Conservation (phyloP, 2,113 vertebrate genomes). For the Vicugna pacos region DNA sequence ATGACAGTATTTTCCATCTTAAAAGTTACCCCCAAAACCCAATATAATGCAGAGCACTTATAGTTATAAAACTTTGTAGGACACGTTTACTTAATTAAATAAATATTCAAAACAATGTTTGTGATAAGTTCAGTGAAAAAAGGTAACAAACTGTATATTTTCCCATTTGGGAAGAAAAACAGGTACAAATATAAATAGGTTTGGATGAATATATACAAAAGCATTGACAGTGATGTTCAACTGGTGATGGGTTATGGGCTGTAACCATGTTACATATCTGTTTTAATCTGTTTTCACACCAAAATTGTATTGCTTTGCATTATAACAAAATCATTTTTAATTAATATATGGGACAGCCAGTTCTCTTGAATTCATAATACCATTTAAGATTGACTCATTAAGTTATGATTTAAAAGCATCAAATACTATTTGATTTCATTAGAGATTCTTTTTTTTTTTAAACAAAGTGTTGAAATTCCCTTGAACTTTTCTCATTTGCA, state of each 20-base stretch:
- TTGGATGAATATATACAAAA: background rate
- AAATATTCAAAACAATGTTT: background rate
- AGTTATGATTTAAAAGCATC: conserved; percentile 26
- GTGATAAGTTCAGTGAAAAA: background rate
- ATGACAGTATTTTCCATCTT: background rate
- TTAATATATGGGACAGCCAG: background rate
- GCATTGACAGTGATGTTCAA: background rate
- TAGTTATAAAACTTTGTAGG: background rate
- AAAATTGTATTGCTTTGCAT: background rate
- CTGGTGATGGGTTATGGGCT: background rate
- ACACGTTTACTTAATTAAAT: background rate
- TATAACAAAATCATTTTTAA: background rate
- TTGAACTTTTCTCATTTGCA: background rate
- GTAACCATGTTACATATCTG: background rate
- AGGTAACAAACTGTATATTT: background rate
- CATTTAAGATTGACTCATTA: background rate
- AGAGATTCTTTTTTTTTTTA: background rate
- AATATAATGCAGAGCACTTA: background rate
- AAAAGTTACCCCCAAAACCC: background rate
- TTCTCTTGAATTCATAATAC: conserved; percentile 31
- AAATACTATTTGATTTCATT: background rate
- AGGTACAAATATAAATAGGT: background rate
- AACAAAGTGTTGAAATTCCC: background rate
- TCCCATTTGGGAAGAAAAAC: background rate
- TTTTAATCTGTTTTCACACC: conserved; percentile 4